These are phyloP conservation scores for Calypte anna DNA, from an alignment of 2,113 vertebrate genomes.

Conservation along the genomic window DNA sequence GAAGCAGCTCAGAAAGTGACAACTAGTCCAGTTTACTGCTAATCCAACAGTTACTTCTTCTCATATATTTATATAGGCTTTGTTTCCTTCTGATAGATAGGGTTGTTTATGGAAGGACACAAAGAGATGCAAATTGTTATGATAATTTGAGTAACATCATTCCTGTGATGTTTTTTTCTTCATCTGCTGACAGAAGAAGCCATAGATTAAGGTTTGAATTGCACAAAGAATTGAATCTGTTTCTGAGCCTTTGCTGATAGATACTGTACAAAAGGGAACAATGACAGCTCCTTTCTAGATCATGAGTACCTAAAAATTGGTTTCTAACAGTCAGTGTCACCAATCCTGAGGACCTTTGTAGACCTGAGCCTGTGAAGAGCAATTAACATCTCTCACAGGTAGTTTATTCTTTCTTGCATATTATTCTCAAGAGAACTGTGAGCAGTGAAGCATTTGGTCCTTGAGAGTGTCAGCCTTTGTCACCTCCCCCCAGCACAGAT, in stretches of 20 bases:
- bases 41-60: neutral
- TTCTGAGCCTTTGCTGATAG: neutral
- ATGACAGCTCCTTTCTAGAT: neutral
- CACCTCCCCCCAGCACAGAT: neutral
- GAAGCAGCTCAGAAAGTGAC: neutral
- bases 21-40: neutral
- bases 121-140: neutral
- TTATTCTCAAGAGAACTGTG: neutral
- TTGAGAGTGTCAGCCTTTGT: neutral
- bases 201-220: neutral
- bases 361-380: neutral
- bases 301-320: neutral
- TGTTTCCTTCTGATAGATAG: neutral
- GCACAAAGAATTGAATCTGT: neutral
- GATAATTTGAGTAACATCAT: neutral
- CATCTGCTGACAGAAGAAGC: neutral
- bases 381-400: neutral
- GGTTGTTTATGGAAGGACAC: neutral
- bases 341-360: neutral
- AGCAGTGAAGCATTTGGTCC: neutral
- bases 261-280: neutral
- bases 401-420: neutral
- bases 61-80: neutral
- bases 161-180: neutral
- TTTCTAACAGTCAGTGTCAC: neutral